Evolutionary conservation across 1,140 invertebrate genomes (phyloP).

Genomic region (Cydia amplana): DNA sequence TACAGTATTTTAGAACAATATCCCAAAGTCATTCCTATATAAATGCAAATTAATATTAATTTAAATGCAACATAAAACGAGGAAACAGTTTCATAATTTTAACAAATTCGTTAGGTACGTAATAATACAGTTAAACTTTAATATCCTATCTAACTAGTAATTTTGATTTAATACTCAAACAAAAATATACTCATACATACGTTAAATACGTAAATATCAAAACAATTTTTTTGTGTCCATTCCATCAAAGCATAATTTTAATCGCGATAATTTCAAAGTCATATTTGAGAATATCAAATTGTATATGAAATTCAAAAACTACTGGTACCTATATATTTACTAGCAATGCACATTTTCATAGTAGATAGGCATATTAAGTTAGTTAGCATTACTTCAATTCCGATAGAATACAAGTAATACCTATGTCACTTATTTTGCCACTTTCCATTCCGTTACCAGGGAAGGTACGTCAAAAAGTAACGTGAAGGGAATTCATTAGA

Average conservation of each 20-base stretch:
- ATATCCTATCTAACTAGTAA: neutral
- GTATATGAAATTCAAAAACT: too few species aligned
- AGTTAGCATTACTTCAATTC: too few species aligned
- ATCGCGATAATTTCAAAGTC: neutral
- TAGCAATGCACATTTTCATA: too few species aligned
- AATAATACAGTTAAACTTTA: neutral
- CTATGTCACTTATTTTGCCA: too few species aligned
- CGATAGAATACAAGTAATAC: too few species aligned
- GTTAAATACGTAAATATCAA: neutral
- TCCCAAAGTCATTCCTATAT: constrained; percentile 35
- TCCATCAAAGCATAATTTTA: neutral
- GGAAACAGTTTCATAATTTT: neutral
- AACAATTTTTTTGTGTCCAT: neutral
- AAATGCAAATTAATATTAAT: constrained; percentile 32
- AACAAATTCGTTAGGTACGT: neutral
- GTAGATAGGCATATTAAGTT: too few species aligned
- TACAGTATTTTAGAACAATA: constrained; percentile 44
- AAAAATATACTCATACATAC: neutral
- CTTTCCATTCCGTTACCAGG: too few species aligned
- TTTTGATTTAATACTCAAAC: neutral
- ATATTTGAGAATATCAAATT: too few species aligned
- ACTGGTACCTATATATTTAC: too few species aligned
- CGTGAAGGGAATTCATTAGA: neutral
- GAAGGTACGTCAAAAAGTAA: neutral
- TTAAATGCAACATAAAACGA: constrained; percentile 11